Evolutionary conservation across 2,113 vertebrate species (phyloP).

Genomic region (Benitochromis conjunctus): DNA sequence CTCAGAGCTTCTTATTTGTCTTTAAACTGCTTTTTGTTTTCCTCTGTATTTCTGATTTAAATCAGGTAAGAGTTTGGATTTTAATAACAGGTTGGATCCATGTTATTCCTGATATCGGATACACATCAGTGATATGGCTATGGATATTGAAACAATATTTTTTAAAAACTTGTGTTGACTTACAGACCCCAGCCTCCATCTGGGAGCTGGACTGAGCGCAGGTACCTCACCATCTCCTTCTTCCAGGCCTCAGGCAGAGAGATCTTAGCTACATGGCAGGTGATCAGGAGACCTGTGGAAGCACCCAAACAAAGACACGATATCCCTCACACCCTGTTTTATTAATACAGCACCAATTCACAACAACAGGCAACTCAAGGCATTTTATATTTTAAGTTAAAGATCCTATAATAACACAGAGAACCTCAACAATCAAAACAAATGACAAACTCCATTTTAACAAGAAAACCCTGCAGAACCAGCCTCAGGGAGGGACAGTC

Average conservation of each 20-base stretch:
- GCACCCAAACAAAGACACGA: neutral
- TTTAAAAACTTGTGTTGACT: conserved; percentile 57
- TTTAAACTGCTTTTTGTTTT: neutral
- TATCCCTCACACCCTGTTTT: neutral
- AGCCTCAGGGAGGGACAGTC: neutral
- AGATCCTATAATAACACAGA: neutral
- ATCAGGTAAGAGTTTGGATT: neutral
- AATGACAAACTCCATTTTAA: neutral
- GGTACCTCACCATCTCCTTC: conserved; percentile 88
- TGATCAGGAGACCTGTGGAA: conserved; percentile 83
- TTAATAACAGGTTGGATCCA: neutral
- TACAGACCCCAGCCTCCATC: conserved; percentile 97
- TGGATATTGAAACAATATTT: neutral
- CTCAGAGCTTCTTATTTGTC: neutral
- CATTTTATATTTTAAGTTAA: neutral
- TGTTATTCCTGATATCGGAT: neutral
- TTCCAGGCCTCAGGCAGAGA: conserved; percentile 74
- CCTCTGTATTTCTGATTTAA: neutral
- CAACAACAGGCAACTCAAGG: neutral
- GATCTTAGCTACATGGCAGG: conserved; percentile 79
- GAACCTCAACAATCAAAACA: neutral
- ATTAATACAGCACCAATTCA: neutral
- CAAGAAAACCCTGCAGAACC: neutral
- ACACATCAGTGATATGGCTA: neutral
- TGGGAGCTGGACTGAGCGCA: conserved; percentile 88